These are phyloP conservation scores for Amphibalanus amphitrite DNA, from an alignment of 1,140 invertebrate genomes.

Conservation along the genomic window DNA sequence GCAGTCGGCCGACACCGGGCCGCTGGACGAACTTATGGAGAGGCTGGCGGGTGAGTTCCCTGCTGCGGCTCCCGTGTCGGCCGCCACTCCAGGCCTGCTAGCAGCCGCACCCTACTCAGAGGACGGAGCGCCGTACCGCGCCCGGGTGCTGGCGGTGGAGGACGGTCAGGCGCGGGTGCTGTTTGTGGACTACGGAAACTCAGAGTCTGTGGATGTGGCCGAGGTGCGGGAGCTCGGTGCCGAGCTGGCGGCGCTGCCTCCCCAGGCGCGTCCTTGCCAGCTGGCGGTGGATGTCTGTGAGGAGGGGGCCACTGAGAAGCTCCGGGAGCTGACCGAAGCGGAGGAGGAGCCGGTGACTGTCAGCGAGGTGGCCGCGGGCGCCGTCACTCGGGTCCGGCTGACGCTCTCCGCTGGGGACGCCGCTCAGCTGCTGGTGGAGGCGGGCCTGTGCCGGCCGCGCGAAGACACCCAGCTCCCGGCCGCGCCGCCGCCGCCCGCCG, in stretches of 20 bases:
- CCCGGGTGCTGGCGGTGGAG: background rate
- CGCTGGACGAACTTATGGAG: background rate
- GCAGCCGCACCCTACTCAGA: background rate
- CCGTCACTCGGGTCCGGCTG: background rate
- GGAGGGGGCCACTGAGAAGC: background rate
- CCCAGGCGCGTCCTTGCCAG: background rate
- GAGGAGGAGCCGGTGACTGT: background rate
- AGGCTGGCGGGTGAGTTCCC: background rate
- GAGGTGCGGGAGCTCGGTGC: background rate
- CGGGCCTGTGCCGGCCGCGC: background rate
- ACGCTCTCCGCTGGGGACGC: background rate
- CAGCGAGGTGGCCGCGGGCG: background rate
- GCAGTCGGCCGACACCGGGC: background rate
- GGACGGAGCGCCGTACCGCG: background rate
- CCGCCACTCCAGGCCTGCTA: background rate
- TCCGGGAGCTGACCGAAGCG: background rate
- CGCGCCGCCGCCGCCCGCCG: no score
- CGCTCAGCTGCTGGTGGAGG: background rate
- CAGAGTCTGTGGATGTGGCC: background rate
- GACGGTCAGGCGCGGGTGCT: background rate
- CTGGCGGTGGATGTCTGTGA: background rate
- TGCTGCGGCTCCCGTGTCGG: no score
- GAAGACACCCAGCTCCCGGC: background rate
- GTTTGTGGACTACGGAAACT: background rate
- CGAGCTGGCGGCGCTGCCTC: background rate